Evolutionary conservation across 2,113 vertebrate species (phyloP).

Genomic region (Plotosus lineatus): DNA sequence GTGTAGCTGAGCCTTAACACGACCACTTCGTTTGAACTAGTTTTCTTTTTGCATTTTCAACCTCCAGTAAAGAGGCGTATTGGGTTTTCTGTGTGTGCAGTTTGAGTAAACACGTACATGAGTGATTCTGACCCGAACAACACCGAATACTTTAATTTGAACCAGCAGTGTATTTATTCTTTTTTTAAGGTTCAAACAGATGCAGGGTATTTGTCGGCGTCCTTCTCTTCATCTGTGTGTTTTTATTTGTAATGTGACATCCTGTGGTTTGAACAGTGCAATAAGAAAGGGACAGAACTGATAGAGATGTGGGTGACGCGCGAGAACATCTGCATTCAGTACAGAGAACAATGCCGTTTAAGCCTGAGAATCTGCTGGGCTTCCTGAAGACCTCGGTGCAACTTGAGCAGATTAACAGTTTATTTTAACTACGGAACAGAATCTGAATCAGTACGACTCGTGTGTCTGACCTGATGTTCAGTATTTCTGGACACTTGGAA

Average conservation of each 20-base stretch:
- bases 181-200: background rate
- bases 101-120: background rate
- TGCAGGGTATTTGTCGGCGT: background rate
- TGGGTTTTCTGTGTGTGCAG: background rate
- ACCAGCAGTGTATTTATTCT: background rate
- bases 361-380: background rate
- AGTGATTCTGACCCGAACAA: background rate
- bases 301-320: background rate
- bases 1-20: background rate
- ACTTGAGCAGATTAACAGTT: background rate
- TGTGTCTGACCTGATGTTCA: background rate
- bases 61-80: background rate
- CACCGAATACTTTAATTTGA: background rate
- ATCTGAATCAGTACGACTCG: too few species aligned
- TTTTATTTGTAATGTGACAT: background rate
- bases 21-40: background rate
- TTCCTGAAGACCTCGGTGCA: background rate
- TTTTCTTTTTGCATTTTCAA: background rate
- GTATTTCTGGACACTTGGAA: too few species aligned
- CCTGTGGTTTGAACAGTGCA: background rate
- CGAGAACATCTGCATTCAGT: background rate
- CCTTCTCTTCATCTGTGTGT: conserved; percentile 5
- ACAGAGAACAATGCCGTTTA: background rate
- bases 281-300: background rate
- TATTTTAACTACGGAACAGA: too few species aligned